Conservation (phyloP, 2,797 vertebrate species). For the Eleutherodactylus coqui region DNA sequence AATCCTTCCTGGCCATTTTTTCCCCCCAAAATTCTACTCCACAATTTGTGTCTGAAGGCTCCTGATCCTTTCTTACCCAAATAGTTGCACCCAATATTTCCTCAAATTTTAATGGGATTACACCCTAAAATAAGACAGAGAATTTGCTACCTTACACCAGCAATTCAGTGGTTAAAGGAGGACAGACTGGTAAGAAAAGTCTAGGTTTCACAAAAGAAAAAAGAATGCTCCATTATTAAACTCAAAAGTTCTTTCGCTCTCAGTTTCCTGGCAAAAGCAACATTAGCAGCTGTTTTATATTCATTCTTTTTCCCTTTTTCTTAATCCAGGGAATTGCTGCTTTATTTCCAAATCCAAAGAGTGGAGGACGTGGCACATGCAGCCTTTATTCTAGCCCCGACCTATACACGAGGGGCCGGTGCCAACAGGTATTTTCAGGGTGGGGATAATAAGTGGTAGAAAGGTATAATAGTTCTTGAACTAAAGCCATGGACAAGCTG, state of each 20-base stretch:
- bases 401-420: neutral
- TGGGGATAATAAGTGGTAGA: too few relatives aligned
- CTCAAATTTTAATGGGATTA: neutral
- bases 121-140: neutral
- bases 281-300: conserved; percentile 56
- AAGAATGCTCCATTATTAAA: conserved; percentile 23
- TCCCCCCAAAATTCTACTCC: too few relatives aligned
- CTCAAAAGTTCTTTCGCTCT: conserved; percentile 16
- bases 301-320: conserved; percentile 19
- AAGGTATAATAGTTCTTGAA: too few relatives aligned
- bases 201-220: conserved; percentile 16
- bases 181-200: conserved; percentile 3
- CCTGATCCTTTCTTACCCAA: neutral
- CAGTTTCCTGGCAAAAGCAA: conserved; percentile 37
- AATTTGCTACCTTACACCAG: neutral
- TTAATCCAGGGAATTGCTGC: conserved; percentile 32
- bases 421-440: neutral
- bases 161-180: conserved; percentile 10
- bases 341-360: conserved; percentile 21
- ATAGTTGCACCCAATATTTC: neutral
- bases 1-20: too few relatives aligned
- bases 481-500: too few relatives aligned
- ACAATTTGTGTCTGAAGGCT: neutral
- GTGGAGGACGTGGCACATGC: conserved; percentile 38
- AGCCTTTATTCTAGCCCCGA: neutral